phyloP scores from a whole-genome alignment of 1,140 invertebrate genomes.

The Drosophila cardini region DNA sequence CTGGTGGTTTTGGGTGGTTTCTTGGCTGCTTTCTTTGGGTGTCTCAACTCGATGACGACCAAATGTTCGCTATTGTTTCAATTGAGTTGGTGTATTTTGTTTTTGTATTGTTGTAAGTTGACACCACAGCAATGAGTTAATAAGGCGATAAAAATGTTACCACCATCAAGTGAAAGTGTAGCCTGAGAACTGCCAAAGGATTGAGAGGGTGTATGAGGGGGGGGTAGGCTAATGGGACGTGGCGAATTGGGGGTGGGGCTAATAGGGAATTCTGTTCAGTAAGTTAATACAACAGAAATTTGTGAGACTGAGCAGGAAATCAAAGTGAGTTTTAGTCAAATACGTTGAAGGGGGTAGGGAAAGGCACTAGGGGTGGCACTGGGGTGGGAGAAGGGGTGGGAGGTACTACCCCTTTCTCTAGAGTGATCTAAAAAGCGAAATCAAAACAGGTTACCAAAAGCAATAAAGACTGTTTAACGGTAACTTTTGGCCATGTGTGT shows the following conservation, averaged over 20 bases:
- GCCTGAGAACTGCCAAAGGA: too few species aligned
- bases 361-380: too few species aligned
- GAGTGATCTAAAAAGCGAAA: conserved; percentile 27
- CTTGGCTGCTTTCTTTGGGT: not conserved
- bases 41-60: conserved; percentile 32
- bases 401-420: not conserved
- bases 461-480: conserved; percentile 46
- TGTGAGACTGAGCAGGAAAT: conserved; percentile 28
- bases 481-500: conserved; percentile 6
- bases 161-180: not conserved
- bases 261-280: not conserved
- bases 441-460: conserved; percentile 6
- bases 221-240: not conserved
- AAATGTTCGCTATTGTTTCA: conserved; percentile 67
- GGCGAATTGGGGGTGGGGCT: not conserved
- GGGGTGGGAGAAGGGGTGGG: not conserved
- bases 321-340: conserved; percentile 25
- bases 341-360: not conserved
- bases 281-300: not conserved
- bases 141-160: conserved; percentile 69
- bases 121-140: conserved; percentile 80
- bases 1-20: not conserved
- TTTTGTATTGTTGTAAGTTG: conserved; percentile 69
- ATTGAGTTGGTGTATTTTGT: conserved; percentile 38
- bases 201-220: not conserved